phyloP scores from a whole-genome alignment of 2,797 vertebrate genomes.

The Borostomias antarcticus region DNA sequence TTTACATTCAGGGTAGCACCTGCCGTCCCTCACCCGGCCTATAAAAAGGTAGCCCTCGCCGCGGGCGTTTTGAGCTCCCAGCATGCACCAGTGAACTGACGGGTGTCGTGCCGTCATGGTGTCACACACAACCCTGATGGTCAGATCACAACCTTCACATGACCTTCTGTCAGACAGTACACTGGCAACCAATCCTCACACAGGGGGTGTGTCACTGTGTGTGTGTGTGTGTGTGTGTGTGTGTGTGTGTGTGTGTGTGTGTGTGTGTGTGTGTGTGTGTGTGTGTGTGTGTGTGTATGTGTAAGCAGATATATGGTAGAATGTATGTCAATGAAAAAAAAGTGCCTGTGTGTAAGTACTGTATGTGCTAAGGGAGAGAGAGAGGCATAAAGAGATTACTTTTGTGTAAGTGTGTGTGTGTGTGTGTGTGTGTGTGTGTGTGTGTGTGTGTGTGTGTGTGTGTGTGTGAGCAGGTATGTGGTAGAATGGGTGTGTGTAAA shows the following conservation, averaged over 20 bases:
- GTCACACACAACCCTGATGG: background rate
- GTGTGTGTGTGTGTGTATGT: conserved; percentile 37
- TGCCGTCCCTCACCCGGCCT: background rate
- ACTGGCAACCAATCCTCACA: background rate
- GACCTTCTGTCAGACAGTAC: background rate
- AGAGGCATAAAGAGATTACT: too few relatives aligned
- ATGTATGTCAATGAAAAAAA: too few relatives aligned
- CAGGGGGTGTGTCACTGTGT: conserved; percentile 3
- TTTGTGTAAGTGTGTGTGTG: too few relatives aligned
- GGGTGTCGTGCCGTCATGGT: background rate
- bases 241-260: background rate
- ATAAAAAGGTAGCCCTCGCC: conserved; percentile 4
- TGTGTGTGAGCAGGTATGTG: too few relatives aligned
- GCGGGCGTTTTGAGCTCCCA: background rate
- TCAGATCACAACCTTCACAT: conserved; percentile 1
- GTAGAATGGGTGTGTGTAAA: too few relatives aligned
- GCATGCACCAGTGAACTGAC: conserved; percentile 4
- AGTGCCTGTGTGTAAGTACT: too few relatives aligned
- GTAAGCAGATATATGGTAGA: too few relatives aligned
- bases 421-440: too few relatives aligned
- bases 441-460: too few relatives aligned
- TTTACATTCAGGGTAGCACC: background rate
- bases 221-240: background rate
- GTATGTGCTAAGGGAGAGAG: too few relatives aligned
- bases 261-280: conserved; percentile 8